These are phyloP conservation scores for Cheilinus undulatus DNA, from an alignment of 2,113 vertebrate genomes.

Conservation along the genomic window DNA sequence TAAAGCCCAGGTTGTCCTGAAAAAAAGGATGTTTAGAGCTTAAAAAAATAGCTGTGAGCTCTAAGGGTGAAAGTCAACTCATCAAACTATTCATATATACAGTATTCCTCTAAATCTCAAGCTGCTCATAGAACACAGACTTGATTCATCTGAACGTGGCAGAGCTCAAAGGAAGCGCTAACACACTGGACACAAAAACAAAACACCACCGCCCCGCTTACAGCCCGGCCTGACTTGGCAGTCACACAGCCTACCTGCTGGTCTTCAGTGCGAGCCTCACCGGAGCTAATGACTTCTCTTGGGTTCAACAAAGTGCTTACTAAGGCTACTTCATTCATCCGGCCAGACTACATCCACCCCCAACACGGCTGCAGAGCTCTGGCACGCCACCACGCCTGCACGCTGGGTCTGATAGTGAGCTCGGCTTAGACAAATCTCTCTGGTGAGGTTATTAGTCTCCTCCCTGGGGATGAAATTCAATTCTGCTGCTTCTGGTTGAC, in stretches of 20 bases:
- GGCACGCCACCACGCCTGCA: conserved; percentile 30
- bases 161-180: not conserved
- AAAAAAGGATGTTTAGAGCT: too few relatives aligned
- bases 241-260: conserved; percentile 1
- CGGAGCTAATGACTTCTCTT: conserved; percentile 45
- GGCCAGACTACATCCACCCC: conserved; percentile 14
- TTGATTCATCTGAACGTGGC: not conserved
- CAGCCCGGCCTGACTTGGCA: conserved; percentile 20
- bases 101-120: too few relatives aligned
- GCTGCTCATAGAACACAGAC: too few relatives aligned
- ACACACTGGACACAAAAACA: not conserved
- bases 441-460: conserved; percentile 56
- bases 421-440: conserved; percentile 48
- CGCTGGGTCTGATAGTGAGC: conserved; percentile 28
- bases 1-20: too few relatives aligned
- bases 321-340: conserved; percentile 24
- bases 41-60: too few relatives aligned
- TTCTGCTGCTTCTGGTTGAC: conserved; percentile 44
- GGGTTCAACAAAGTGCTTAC: conserved; percentile 42
- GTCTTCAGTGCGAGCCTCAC: conserved; percentile 34
- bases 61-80: too few relatives aligned
- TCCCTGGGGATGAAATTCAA: conserved; percentile 42
- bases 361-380: conserved; percentile 28
- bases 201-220: conserved; percentile 3
- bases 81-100: too few relatives aligned